Conservation (phyloP, 2,888 invertebrate species). For the Amblyjoppa proteus region DNA sequence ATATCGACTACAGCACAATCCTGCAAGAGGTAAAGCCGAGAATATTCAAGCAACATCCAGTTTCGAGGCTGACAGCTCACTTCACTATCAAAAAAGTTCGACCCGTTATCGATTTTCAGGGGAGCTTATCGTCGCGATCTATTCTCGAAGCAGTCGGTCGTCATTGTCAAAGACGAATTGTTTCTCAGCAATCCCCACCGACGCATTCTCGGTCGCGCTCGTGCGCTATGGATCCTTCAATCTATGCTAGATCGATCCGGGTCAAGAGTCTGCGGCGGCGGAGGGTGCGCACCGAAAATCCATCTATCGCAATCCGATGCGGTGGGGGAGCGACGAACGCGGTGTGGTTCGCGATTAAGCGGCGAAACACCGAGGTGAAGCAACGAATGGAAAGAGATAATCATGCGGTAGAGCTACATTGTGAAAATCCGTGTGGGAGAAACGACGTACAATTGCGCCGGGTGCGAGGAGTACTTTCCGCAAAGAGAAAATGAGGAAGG, state of each 20-base stretch:
- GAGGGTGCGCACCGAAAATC: constrained; percentile 19
- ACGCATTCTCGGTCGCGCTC: constrained; percentile 18
- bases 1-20: neutral
- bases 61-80: neutral
- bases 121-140: neutral
- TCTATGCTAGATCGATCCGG: constrained; percentile 5
- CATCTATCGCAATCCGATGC: constrained; percentile 14
- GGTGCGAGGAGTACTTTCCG: constrained; percentile 38
- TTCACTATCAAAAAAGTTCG: neutral
- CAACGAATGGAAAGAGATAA: constrained; percentile 27
- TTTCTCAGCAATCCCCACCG: constrained; percentile 15
- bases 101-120: too few relatives aligned
- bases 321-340: constrained; percentile 8
- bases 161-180: constrained; percentile 34
- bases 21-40: neutral
- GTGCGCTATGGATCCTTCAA: neutral
- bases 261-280: constrained; percentile 23
- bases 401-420: constrained; percentile 14
- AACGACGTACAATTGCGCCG: constrained; percentile 47
- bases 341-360: constrained; percentile 36
- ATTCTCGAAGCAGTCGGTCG: constrained; percentile 37
- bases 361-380: constrained; percentile 3
- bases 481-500: constrained; percentile 60
- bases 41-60: neutral
- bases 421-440: constrained; percentile 30